These are phyloP conservation scores for Asteroscopus sphinx DNA, from an alignment of 2,888 invertebrate species.

Conservation along the genomic window DNA sequence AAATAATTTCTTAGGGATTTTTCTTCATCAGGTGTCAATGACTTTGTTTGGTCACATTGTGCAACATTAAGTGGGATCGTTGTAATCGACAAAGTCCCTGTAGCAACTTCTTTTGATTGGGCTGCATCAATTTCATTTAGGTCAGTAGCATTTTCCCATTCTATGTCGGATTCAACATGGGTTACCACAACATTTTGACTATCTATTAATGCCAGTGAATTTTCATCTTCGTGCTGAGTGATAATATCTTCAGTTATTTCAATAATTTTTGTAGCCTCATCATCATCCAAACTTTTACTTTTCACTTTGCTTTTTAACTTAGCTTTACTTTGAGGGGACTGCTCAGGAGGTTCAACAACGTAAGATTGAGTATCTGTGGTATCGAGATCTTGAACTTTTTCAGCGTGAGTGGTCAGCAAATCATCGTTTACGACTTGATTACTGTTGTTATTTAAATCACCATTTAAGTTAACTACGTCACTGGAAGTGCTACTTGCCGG, in stretches of 20 bases:
- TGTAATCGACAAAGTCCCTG: slow-evolving; percentile 78
- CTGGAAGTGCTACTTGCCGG: slow-evolving; percentile 38
- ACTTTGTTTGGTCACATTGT: slow-evolving; percentile 77
- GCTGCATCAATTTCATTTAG: slow-evolving; percentile 64
- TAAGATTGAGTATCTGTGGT: slow-evolving; percentile 61
- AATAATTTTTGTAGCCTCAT: slow-evolving; percentile 81
- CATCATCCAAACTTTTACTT: slow-evolving; percentile 87
- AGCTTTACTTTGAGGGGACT: slow-evolving; percentile 69
- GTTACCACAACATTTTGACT: slow-evolving; percentile 89
- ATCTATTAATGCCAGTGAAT: slow-evolving; percentile 76
- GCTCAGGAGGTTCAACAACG: slow-evolving; percentile 84
- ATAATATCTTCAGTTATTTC: slow-evolving; percentile 78
- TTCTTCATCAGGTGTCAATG: slow-evolving; percentile 90
- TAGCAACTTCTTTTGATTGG: slow-evolving; percentile 70
- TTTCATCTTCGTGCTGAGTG: slow-evolving; percentile 64
- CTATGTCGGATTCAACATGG: slow-evolving; percentile 91
- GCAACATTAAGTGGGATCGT: slow-evolving; percentile 82
- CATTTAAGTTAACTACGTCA: slow-evolving; percentile 39
- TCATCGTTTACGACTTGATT: slow-evolving; percentile 42
- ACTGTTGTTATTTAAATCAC: slow-evolving; percentile 73
- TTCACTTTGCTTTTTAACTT: slow-evolving; percentile 76
- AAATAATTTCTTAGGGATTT: slow-evolving; percentile 88
- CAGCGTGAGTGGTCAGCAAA: slow-evolving; percentile 11
- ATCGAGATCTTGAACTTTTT: slow-evolving; percentile 31
- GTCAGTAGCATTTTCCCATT: slow-evolving; percentile 89